phyloP scores from a whole-genome alignment of 2,113 vertebrate species.

The Indri indri region DNA sequence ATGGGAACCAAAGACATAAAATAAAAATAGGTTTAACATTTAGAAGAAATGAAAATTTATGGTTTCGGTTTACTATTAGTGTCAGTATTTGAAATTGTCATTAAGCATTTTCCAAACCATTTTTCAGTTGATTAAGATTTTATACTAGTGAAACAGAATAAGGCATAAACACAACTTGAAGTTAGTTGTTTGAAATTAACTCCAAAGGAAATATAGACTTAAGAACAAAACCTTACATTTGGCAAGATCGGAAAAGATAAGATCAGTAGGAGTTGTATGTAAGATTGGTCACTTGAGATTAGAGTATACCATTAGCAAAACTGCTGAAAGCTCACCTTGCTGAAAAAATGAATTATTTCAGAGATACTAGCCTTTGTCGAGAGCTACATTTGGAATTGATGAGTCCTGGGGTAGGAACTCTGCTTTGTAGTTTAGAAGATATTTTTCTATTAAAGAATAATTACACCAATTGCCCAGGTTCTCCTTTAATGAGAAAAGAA shows the following conservation, averaged over 20 bases:
- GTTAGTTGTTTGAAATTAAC: conserved; percentile 43
- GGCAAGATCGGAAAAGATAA: conserved; percentile 43
- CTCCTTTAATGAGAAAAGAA: background rate
- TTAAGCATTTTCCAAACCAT: background rate
- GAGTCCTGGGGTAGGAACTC: background rate
- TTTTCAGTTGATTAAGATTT: background rate
- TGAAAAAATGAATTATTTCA: conserved; percentile 42
- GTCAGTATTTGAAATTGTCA: background rate
- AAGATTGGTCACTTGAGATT: conserved; percentile 35
- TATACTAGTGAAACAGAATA: background rate
- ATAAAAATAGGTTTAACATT: background rate
- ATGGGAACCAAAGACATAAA: background rate
- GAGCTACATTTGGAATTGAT: background rate
- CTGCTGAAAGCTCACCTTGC: background rate
- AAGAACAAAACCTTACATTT: conserved; percentile 52
- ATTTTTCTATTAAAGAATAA: conserved; percentile 4
- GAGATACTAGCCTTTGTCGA: background rate
- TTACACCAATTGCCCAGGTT: background rate
- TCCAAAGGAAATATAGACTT: conserved; percentile 49
- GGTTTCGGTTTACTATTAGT: background rate
- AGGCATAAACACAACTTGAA: background rate
- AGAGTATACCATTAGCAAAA: background rate
- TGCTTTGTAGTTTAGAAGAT: conserved; percentile 18
- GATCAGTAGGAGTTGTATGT: background rate
- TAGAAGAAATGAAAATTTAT: background rate